Evolutionary conservation across 2,113 vertebrate species (phyloP), one percentile per base, ranked within the genome.

Genomic region (Charadrius vociferus): DNA sequence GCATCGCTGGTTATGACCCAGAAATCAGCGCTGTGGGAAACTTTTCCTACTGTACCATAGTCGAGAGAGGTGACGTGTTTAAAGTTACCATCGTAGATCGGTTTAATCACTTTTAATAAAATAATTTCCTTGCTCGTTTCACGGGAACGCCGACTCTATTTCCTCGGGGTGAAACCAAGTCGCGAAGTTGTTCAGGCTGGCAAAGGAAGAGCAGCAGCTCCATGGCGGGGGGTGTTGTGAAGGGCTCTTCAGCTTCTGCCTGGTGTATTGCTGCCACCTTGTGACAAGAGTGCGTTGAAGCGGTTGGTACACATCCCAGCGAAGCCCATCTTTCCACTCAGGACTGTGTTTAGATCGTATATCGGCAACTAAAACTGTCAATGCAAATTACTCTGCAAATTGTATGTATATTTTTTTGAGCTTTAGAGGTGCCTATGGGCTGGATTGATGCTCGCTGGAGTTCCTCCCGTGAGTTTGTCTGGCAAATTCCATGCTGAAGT

Each of bases 191-290:
- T 21, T 10, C 3, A 19, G 39, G 30, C 1, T 8, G 37, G 26
- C 21, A 6, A 29, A 21, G 63, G 19, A 7, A 24, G n/a, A 32
- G 53, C 19, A 0, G 1, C 5, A 4, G 30, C 43, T 17, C 36
- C 10, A 5, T 3, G 2, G 6, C 14, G 1, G 2, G 0, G 3
- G 4, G 14, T 2, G 23, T 6, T 6, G 6, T 10, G 10, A 15
- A 0, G 4, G 49, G 30, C n/a, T 27, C 24, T 66, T 8, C 55
- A 7, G 53, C 55, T 65, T 27, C 81, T 45, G 30, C 36, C 6
- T 12, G 53, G 62, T 24, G 55, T 63, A 4, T 4, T 91, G 82
- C 95, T 97, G 97, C 95, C 97, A 65, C 86, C 96, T 70, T 30
- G 71, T 91, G 96, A 59, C 70, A 59, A 2, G 10, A 1, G 1